These are phyloP conservation scores for Apolygus lucorum DNA, from an alignment of 1,140 invertebrate genomes.

Conservation along the genomic window DNA sequence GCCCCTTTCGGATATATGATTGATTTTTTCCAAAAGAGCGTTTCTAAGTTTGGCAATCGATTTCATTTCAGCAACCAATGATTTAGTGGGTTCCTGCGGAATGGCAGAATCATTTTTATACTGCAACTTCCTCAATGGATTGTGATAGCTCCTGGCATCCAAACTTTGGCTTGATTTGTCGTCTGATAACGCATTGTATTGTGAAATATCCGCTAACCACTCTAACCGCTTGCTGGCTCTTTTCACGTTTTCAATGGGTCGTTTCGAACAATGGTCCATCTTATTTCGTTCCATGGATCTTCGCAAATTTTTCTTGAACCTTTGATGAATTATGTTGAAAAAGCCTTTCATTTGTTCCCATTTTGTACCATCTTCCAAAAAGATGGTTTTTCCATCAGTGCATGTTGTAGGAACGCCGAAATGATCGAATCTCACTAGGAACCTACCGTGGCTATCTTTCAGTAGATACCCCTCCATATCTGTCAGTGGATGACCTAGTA, in stretches of 20 bases:
- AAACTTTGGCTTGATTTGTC: too few species aligned
- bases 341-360: neutral
- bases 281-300: neutral
- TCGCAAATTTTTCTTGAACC: neutral
- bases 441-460: constrained; percentile 1
- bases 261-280: neutral
- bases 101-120: neutral
- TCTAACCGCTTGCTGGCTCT: too few species aligned
- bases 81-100: neutral
- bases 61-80: neutral
- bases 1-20: too few species aligned
- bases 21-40: neutral
- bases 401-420: neutral
- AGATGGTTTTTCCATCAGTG: neutral
- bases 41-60: neutral
- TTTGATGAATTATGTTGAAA: neutral
- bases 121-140: neutral
- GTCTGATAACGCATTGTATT: too few species aligned
- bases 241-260: too few species aligned
- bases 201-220: too few species aligned
- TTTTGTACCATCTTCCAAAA: constrained; percentile 5
- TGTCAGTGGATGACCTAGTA: constrained; percentile 7
- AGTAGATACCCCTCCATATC: constrained; percentile 13
- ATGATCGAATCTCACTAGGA: constrained; percentile 5
- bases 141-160: neutral